phyloP scores from a whole-genome alignment of 2,888 invertebrate genomes.

The Dolichomitus sp. region DNA sequence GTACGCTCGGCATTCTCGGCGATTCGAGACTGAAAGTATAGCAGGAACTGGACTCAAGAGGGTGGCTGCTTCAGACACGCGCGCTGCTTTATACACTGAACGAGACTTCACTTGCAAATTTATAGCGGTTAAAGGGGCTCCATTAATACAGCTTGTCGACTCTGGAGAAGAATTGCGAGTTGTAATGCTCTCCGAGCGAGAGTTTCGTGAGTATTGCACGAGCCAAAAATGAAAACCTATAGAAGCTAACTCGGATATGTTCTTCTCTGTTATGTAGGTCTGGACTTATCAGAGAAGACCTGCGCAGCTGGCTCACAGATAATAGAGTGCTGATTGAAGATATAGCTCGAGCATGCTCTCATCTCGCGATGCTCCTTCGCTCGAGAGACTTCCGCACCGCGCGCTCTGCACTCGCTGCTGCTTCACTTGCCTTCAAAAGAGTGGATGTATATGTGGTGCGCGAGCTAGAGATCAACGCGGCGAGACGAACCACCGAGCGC shows the following conservation, averaged over 20 bases:
- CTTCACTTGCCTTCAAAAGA: conserved; percentile 23
- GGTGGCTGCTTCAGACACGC: background rate
- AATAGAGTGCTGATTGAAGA: conserved; percentile 66
- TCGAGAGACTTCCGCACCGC: conserved; percentile 51
- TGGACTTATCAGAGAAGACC: conserved; percentile 53
- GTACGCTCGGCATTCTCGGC: background rate
- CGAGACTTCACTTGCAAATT: conserved; percentile 28
- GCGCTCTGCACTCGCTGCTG: conserved; percentile 36
- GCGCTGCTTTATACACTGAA: background rate
- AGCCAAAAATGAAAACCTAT: conserved; percentile 14
- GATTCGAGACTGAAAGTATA: conserved; percentile 21
- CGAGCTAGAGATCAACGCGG: conserved; percentile 52
- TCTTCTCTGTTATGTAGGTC: conserved; percentile 22
- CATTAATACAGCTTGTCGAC: conserved; percentile 34
- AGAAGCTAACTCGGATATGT: background rate
- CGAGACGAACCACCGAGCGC: conserved; percentile 25
- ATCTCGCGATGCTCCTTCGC: conserved; percentile 32
- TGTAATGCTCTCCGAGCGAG: conserved; percentile 1
- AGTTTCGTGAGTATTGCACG: background rate
- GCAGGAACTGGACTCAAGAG: conserved; percentile 4
- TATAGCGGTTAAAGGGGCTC: conserved; percentile 25
- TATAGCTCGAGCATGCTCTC: conserved; percentile 56
- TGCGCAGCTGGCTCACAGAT: conserved; percentile 62
- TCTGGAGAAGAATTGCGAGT: background rate
- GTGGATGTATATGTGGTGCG: background rate